phyloP scores from a whole-genome alignment of 2,113 vertebrate genomes.

The Cettia cetti region DNA sequence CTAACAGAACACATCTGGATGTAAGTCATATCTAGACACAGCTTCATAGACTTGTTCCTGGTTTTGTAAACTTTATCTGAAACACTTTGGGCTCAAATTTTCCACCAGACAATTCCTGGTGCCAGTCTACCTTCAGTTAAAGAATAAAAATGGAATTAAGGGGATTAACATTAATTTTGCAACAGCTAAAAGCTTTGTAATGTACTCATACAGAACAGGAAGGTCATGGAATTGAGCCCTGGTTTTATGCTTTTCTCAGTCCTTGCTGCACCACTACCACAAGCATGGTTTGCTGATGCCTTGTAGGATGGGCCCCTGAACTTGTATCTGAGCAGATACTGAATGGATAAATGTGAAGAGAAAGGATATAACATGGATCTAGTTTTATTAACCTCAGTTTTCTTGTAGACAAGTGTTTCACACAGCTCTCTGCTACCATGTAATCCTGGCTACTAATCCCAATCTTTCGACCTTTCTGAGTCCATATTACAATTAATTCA shows the following conservation, averaged over 20 bases:
- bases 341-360: background rate
- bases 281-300: background rate
- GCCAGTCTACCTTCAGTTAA: background rate
- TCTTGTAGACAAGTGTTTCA: background rate
- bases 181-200: background rate
- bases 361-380: background rate
- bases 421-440: background rate
- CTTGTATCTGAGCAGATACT: background rate
- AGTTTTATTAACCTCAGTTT: background rate
- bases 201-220: background rate
- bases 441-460: background rate
- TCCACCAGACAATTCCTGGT: background rate
- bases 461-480: background rate
- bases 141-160: background rate
- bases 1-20: background rate
- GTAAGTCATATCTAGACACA: background rate
- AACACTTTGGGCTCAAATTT: background rate
- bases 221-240: rapidly evolving
- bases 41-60: background rate
- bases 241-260: background rate
- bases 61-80: background rate
- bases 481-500: background rate
- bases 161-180: background rate
- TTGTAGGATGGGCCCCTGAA: background rate
- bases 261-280: background rate